Percentiles rank a stretch among this genome's conserved stretches.
Conservation (phyloP, 2,888 invertebrate species). For the Microchrysa polita region DNA sequence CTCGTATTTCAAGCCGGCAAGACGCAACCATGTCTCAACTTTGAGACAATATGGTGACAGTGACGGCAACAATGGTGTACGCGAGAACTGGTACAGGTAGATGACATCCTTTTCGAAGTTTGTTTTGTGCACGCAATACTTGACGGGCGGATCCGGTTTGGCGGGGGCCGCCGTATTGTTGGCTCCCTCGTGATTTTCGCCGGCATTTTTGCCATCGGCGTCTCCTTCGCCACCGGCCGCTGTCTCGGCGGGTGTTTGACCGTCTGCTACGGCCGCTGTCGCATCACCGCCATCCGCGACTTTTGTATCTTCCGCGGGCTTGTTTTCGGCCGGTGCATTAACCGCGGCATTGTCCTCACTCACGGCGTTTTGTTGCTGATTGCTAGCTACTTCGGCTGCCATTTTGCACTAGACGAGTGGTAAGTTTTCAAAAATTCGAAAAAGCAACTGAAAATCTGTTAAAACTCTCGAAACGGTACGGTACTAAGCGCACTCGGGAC, state of each 20-base stretch:
- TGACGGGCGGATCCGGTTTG: constrained; percentile 75
- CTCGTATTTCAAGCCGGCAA: constrained; percentile 93
- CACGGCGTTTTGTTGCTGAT: constrained; percentile 66
- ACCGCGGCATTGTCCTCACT: constrained; percentile 57
- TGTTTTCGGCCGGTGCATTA: constrained; percentile 56
- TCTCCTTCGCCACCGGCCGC: constrained; percentile 58
- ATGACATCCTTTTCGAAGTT: constrained; percentile 93
- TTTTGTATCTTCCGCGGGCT: constrained; percentile 57
- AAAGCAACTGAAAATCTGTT: constrained; percentile 16
- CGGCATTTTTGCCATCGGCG: constrained; percentile 64
- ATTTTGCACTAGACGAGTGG: constrained; percentile 65
- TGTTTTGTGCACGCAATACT: constrained; percentile 84
- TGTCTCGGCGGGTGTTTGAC: constrained; percentile 63
- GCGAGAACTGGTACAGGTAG: constrained; percentile 93
- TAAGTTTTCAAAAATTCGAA: constrained; percentile 37
- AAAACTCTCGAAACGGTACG: not conserved
- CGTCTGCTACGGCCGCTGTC: constrained; percentile 38
- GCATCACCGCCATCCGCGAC: constrained; percentile 51
- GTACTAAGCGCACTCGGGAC: constrained; percentile 33
- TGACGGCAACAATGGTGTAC: constrained; percentile 89
- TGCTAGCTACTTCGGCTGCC: constrained; percentile 80
- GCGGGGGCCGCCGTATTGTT: constrained; percentile 61
- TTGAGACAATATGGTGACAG: constrained; percentile 93
- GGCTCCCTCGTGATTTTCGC: constrained; percentile 64
- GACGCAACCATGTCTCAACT: constrained; percentile 94